These are phyloP conservation scores for Agriopis leucophaearia DNA, from an alignment of 2,888 invertebrate species.

Conservation along the genomic window DNA sequence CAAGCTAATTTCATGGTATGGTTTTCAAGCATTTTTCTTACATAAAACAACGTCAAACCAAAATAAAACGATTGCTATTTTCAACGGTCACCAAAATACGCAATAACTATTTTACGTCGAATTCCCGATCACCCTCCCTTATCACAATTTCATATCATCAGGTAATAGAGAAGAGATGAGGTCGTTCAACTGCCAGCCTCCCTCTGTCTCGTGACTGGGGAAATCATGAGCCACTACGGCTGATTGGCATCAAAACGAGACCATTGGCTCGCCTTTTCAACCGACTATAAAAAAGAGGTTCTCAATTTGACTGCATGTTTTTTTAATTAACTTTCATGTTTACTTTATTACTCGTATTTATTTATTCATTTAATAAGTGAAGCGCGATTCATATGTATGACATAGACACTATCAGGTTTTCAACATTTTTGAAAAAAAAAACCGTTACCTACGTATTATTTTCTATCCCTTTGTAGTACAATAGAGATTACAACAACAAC, in stretches of 20 bases:
- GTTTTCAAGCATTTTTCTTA: not conserved
- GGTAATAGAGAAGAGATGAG: constrained; percentile 54
- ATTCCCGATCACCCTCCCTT: constrained; percentile 53
- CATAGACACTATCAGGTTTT: too few relatives aligned
- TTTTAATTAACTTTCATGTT: not conserved
- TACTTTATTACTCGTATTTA: not conserved
- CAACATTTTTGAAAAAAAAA: too few relatives aligned
- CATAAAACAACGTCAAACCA: constrained; percentile 2
- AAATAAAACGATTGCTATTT: constrained; percentile 17
- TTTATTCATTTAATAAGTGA: not conserved
- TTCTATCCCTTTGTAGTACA: too few relatives aligned
- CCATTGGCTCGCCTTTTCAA: constrained; percentile 1
- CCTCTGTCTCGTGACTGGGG: constrained; percentile 18
- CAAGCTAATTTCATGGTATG: too few relatives aligned
- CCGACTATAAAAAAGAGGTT: not conserved
- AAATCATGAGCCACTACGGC: constrained; percentile 25
- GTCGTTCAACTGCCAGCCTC: constrained; percentile 58
- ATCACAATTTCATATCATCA: constrained; percentile 63
- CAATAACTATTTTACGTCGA: constrained; percentile 51
- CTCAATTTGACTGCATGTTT: too few relatives aligned
- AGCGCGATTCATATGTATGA: too few relatives aligned
- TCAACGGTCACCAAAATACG: constrained; percentile 31
- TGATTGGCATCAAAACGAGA: constrained; percentile 16
- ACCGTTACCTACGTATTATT: too few relatives aligned
- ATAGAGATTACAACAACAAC: too few relatives aligned